Evolutionary conservation across 2,797 vertebrate species (phyloP).

Genomic region (Scarus forsteni): DNA sequence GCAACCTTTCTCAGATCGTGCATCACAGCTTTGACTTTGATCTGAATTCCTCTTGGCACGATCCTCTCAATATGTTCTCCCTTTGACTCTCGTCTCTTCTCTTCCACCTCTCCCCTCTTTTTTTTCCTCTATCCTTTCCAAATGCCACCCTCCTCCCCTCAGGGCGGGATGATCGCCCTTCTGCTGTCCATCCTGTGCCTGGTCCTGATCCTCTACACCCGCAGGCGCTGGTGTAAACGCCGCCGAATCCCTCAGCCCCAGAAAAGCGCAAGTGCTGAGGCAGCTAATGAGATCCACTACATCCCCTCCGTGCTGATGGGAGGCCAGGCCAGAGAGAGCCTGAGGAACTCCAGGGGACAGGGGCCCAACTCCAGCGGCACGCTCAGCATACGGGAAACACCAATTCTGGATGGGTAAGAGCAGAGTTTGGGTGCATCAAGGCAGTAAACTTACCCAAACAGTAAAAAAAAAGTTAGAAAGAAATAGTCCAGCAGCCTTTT

Average conservation of each 20-base stretch:
- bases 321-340: slow-evolving; percentile 94
- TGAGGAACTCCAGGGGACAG: slow-evolving; percentile 95
- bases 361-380: slow-evolving; percentile 96
- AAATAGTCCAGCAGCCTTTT: too few species aligned
- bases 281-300: slow-evolving; percentile 99
- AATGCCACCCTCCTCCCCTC: slow-evolving; percentile 56
- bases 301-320: slow-evolving; percentile 98
- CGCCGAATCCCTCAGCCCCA: slow-evolving; percentile 97
- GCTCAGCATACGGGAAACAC: slow-evolving; percentile 97
- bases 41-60: slow-evolving; percentile 56
- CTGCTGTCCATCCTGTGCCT: slow-evolving; percentile 96
- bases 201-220: slow-evolving; percentile 97
- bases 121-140: slow-evolving; percentile 36
- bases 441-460: neutral
- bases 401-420: slow-evolving; percentile 94
- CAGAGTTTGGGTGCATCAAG: slow-evolving; percentile 4
- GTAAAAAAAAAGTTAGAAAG: too few species aligned
- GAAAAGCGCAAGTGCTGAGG: slow-evolving; percentile 97
- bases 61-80: slow-evolving; percentile 49
- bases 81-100: slow-evolving; percentile 42
- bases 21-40: slow-evolving; percentile 58
- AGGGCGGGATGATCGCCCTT: slow-evolving; percentile 99
- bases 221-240: slow-evolving; percentile 97
- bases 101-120: neutral
- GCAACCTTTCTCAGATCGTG: slow-evolving; percentile 35